Evolutionary conservation across 2,113 vertebrate species (phyloP), one percentile per base, ranked within the genome.

Genomic region (Dunckerocampus dactyliophorus): DNA sequence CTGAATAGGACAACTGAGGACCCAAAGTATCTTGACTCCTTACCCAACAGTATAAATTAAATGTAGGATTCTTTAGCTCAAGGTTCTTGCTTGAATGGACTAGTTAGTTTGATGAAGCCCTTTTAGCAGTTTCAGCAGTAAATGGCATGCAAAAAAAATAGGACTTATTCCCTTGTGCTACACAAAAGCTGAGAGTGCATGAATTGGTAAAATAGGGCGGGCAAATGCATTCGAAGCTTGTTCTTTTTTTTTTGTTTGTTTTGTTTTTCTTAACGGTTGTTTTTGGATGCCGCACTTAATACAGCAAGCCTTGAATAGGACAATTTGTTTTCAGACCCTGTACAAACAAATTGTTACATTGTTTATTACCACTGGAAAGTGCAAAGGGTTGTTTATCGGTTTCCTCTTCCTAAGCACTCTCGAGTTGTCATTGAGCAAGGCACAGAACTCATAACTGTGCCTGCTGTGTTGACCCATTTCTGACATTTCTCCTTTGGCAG

Each of bases 161-260:
- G 57, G 59, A 43, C 24, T 58, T 50, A 69, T 67, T 68, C 63
- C 57, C 59, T 61, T 22, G 59, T 62, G 57, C 69, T 60, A 57
- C 69, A 61, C 63, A 71, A 62, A 66, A 57, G 58, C 63, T 65
- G 59, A 60, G 57, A 20, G 51, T 52, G 39, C 68, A 28, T 12
- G 15, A 53, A 52, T 48, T 21, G 24, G 24, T 37, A 42, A 67
- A 47, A 28, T 52, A n/a, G 48, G 62, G 60, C 6, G 14, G 20
- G 39, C 37, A 59, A 67, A 74, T 34, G 20, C 48, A 15, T 59
- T 22, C 57, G 60, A 0, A 17, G 8, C 5, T 50, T 58, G 50
- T 20, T 51, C 49, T 0, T 9, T 48, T 20, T 63, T 61, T 21
- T 20, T 43, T 56, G 19, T 47, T n/a, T 31, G 47, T 63, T 76